Percentiles rank a stretch among this genome's conserved stretches.
Evolutionary conservation across 2,113 vertebrate genomes (phyloP).

Genomic region (Geococcyx californianus): DNA sequence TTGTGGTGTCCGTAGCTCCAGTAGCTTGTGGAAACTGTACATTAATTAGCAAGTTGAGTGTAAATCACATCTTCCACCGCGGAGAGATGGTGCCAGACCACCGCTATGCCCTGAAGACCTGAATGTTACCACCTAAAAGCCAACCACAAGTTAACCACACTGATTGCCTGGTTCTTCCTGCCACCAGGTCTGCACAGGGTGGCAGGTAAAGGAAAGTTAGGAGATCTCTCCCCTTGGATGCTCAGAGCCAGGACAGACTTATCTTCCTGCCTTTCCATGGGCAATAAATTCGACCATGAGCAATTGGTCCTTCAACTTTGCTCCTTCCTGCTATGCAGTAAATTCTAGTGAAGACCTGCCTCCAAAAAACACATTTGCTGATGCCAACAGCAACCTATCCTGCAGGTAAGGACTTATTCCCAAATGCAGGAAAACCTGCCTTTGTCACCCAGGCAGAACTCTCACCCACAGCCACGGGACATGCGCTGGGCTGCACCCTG

Average conservation of each 20-base stretch:
- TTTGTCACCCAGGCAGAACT: not conserved
- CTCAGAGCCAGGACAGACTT: no score
- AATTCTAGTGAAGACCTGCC: not conserved
- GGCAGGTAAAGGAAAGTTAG: not conserved
- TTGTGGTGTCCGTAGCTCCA: not conserved
- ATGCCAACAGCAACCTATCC: not conserved
- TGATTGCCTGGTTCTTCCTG: not conserved
- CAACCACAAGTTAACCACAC: not conserved
- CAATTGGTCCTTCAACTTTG: not conserved
- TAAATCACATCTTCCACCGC: not conserved
- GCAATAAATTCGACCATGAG: not conserved
- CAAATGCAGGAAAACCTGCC: not conserved
- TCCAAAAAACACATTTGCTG: not conserved
- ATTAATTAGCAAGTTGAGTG: not conserved
- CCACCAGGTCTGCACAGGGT: not conserved
- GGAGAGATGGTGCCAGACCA: accelerated
- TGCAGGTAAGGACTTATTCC: not conserved
- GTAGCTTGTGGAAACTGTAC: not conserved
- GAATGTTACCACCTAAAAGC: not conserved
- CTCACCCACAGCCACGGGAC: not conserved
- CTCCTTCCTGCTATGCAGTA: not conserved
- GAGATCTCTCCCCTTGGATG: not conserved
- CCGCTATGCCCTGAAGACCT: not conserved
- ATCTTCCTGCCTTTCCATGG: not conserved
- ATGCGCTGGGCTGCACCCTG: accelerated